A percentile compares a stretch with the other conserved stretches of the same genome.
phyloP scores from a whole-genome alignment of 2,797 vertebrate genomes.

The Lepus townsendii region DNA sequence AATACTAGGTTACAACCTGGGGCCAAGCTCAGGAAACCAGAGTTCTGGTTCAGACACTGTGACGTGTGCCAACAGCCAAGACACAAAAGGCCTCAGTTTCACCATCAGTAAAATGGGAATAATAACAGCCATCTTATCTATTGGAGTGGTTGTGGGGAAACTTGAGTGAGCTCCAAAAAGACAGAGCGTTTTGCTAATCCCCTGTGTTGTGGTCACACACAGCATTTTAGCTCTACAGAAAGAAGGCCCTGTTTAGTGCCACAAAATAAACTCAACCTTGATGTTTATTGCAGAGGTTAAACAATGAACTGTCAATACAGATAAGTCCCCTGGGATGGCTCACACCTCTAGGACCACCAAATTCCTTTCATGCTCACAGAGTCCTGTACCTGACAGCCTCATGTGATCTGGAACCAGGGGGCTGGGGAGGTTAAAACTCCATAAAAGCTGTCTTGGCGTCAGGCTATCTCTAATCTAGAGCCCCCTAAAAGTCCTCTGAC shows the following conservation, averaged over 20 bases:
- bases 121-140: background rate
- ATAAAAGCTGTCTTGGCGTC: background rate
- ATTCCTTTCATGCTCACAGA: background rate
- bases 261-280: background rate
- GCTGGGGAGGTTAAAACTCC: background rate
- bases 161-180: background rate
- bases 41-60: background rate
- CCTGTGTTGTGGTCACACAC: background rate
- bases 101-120: background rate
- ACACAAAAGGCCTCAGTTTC: background rate
- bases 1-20: background rate
- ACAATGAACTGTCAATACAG: background rate
- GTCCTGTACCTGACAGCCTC: background rate
- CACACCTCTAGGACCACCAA: background rate
- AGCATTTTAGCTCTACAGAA: background rate
- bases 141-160: background rate
- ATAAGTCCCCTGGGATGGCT: background rate
- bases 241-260: background rate
- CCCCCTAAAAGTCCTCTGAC: background rate
- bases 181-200: background rate
- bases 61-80: background rate
- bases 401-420: background rate
- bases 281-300: conserved; percentile 33
- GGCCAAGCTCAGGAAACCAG: background rate
- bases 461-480: background rate